A percentile compares a stretch with the other conserved stretches of the same genome.
Conservation (phyloP, 2,797 vertebrate genomes). For the Chaetophractus vellerosus region DNA sequence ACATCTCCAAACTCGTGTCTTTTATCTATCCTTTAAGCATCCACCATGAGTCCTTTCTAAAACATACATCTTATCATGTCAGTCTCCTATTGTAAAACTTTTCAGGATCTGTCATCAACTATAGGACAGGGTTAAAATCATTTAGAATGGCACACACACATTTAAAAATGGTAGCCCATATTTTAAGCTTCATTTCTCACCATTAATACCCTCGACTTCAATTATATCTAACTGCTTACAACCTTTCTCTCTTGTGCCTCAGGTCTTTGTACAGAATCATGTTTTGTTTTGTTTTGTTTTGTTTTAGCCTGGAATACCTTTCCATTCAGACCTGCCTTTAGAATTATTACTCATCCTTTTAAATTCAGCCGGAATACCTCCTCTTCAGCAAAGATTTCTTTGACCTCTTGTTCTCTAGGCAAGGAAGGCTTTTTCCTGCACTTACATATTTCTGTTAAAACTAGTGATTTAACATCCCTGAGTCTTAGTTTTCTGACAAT, state of each 20-base stretch:
- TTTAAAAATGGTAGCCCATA: background rate
- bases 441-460: background rate
- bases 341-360: background rate
- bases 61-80: background rate
- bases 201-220: background rate
- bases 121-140: background rate
- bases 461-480: constrained; percentile 8
- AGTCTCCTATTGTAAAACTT: background rate
- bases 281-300: background rate
- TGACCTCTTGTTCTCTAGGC: background rate
- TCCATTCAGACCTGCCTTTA: background rate
- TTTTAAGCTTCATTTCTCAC: background rate
- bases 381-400: background rate
- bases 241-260: background rate
- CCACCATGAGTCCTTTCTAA: background rate
- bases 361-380: background rate
- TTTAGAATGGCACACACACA: background rate
- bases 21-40: background rate
- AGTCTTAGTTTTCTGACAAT: constrained; percentile 9
- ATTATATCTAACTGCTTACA: background rate
- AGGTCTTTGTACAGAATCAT: background rate
- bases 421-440: background rate
- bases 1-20: background rate
- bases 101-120: background rate
- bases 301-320: background rate